Percentiles rank a stretch among this genome's conserved stretches.
phyloP scores from a whole-genome alignment of 2,797 vertebrate species.

The Neosilurus mollespiculum region DNA sequence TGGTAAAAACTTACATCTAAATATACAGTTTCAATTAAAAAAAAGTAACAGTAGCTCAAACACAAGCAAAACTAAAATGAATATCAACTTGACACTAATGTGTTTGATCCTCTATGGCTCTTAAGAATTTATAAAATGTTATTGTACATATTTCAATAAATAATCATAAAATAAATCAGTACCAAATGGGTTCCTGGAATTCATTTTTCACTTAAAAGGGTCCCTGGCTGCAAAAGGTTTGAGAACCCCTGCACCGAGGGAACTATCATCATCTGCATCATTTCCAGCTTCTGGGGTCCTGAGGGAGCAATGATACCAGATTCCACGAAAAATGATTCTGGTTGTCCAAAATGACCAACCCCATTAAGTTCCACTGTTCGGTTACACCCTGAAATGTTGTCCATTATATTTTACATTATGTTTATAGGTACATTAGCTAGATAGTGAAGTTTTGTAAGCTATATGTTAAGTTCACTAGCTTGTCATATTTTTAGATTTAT shows the following conservation, averaged over 20 bases:
- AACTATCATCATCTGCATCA: background rate
- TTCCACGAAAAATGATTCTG: background rate
- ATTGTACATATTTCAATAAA: background rate
- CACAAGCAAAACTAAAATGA: too few relatives aligned
- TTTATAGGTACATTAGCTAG: background rate
- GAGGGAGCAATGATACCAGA: background rate
- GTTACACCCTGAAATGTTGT: background rate
- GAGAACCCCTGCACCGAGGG: background rate
- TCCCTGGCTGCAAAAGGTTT: conserved; percentile 3
- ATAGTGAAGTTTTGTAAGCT: background rate
- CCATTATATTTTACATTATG: background rate
- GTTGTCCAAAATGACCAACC: background rate
- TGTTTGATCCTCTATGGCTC: background rate
- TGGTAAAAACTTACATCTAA: background rate
- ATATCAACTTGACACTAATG: background rate
- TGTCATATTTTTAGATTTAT: background rate
- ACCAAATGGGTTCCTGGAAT: background rate
- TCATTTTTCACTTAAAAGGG: background rate
- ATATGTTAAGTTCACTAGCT: background rate
- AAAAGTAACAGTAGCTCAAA: too few relatives aligned
- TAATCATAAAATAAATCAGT: background rate
- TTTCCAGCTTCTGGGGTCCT: background rate
- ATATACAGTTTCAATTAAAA: too few relatives aligned
- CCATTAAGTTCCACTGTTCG: background rate
- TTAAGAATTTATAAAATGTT: background rate